These are phyloP conservation scores for Phenganax stokvisi DNA, from an alignment of 92 coral and sea anemone genomes.

Conservation along the genomic window DNA sequence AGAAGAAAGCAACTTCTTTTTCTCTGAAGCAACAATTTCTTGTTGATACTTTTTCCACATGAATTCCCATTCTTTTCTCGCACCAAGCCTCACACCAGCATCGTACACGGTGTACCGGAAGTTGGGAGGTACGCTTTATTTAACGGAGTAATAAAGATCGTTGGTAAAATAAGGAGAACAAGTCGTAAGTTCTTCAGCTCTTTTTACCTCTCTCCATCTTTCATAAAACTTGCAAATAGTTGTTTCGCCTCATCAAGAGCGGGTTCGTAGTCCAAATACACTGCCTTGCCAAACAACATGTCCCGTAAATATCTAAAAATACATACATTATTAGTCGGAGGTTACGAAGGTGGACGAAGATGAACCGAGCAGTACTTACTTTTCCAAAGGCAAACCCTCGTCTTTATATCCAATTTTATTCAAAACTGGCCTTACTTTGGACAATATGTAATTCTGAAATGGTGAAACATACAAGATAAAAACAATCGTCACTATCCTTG, in stretches of 20 bases:
- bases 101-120: slow-evolving; percentile 65
- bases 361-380: slow-evolving; percentile 29
- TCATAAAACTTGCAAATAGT: slow-evolving; percentile 35
- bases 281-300: slow-evolving; percentile 29
- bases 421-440: slow-evolving; percentile 53
- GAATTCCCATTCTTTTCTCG: slow-evolving; percentile 48
- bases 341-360: neutral
- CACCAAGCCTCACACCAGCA: slow-evolving; percentile 59
- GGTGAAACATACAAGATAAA: neutral
- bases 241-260: slow-evolving; percentile 25
- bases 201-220: slow-evolving; percentile 18
- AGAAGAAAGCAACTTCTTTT: slow-evolving; percentile 70
- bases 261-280: slow-evolving; percentile 27
- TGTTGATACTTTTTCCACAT: slow-evolving; percentile 44
- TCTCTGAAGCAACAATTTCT: slow-evolving; percentile 73
- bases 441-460: slow-evolving; percentile 61
- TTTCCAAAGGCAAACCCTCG: slow-evolving; percentile 50
- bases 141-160: neutral
- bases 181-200: neutral
- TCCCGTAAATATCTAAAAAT: slow-evolving; percentile 39
- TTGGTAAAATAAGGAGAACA: neutral
- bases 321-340: neutral
- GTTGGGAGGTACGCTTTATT: slow-evolving; percentile 66
- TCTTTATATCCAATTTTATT: slow-evolving; percentile 49
- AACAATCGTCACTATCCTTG: neutral